phyloP scores from a whole-genome alignment of 2,113 vertebrate genomes.

The Ptychochromis oligacanthus region DNA sequence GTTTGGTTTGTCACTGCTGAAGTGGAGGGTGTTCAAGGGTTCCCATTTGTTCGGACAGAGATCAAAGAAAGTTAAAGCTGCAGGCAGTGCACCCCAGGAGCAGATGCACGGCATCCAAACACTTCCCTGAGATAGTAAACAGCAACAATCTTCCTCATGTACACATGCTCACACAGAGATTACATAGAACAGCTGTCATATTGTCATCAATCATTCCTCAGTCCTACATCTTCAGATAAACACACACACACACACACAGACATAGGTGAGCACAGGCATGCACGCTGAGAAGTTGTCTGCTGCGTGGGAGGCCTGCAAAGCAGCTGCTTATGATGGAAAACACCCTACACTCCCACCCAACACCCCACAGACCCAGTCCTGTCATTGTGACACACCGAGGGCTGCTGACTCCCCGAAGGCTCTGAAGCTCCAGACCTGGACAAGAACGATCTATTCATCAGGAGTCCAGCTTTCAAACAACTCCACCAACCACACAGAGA shows the following conservation, averaged over 20 bases:
- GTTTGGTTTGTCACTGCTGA: slow-evolving; percentile 33
- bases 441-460: slow-evolving; percentile 53
- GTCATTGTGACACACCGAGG: slow-evolving; percentile 61
- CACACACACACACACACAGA: slow-evolving; percentile 48
- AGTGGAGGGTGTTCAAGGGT: slow-evolving; percentile 33
- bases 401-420: slow-evolving; percentile 49
- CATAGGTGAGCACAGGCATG: slow-evolving; percentile 31
- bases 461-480: slow-evolving; percentile 71
- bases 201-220: slow-evolving; percentile 30
- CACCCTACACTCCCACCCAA: slow-evolving; percentile 60
- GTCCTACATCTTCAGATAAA: slow-evolving; percentile 32
- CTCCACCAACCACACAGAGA: slow-evolving; percentile 60
- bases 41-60: slow-evolving; percentile 55
- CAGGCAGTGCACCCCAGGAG: slow-evolving; percentile 16
- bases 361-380: slow-evolving; percentile 62
- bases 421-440: slow-evolving; percentile 43
- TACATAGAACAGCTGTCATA: slow-evolving; percentile 43
- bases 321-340: slow-evolving; percentile 79
- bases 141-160: slow-evolving; percentile 29
- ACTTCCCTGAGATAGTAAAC: slow-evolving; percentile 37
- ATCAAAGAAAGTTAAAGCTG: slow-evolving; percentile 54
- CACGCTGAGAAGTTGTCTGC: slow-evolving; percentile 26
- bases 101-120: slow-evolving; percentile 57
- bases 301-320: slow-evolving; percentile 64
- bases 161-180: slow-evolving; percentile 12